phyloP scores from a whole-genome alignment of 2,797 vertebrate species.

The Picus viridis region DNA sequence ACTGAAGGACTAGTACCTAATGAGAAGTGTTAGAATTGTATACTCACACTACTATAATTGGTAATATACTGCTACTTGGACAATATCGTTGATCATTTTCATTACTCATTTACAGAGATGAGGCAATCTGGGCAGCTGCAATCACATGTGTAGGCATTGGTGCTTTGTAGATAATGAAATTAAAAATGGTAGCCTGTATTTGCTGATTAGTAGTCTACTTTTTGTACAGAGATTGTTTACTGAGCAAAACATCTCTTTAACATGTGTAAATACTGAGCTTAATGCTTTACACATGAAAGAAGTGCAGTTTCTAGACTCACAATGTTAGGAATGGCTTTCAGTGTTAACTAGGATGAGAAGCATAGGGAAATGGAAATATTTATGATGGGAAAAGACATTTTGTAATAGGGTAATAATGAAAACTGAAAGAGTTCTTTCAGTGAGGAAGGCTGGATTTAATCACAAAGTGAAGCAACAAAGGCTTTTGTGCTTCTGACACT shows the following conservation, averaged over 20 bases:
- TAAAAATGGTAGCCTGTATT: background rate
- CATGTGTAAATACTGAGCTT: background rate
- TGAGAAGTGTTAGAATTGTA: background rate
- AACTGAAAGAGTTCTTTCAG: slow-evolving; percentile 23
- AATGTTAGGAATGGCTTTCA: background rate
- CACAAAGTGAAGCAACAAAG: slow-evolving; percentile 19
- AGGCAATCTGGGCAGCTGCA: background rate
- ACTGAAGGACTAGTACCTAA: background rate
- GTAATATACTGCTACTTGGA: background rate
- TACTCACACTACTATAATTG: background rate
- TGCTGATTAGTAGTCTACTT: background rate
- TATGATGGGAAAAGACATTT: slow-evolving; percentile 16
- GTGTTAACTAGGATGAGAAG: slow-evolving; percentile 34
- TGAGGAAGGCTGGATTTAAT: slow-evolving; percentile 20
- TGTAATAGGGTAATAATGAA: slow-evolving; percentile 2
- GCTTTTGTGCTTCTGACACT: slow-evolving; percentile 42
- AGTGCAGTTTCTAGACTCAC: slow-evolving; percentile 5
- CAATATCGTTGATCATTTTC: background rate
- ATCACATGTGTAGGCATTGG: background rate
- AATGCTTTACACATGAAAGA: background rate
- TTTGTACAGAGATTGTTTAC: background rate
- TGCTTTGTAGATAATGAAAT: background rate
- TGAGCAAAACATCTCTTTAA: background rate
- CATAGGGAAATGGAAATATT: background rate
- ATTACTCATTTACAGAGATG: background rate